A percentile compares a stretch with the other conserved stretches of the same genome.
Conservation (phyloP, 2,797 vertebrate species). For the Aldrovandia affinis region DNA sequence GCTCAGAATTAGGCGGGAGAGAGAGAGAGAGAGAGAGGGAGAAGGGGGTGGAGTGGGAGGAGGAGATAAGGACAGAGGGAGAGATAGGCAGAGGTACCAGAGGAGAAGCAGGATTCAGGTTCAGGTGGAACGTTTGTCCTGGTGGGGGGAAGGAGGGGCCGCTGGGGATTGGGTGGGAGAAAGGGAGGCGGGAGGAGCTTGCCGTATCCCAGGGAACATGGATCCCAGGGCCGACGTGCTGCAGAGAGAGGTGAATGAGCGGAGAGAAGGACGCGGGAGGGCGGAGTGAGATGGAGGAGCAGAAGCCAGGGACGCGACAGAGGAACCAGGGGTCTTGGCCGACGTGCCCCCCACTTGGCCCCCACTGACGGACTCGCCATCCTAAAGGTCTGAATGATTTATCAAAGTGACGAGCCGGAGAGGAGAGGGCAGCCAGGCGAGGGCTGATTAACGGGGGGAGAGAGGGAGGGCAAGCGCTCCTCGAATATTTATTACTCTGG, state of each 20-base stretch:
- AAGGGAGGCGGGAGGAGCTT: background rate
- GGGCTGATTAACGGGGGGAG: slow-evolving; percentile 71
- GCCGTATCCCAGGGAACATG: background rate
- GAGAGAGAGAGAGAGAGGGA: background rate
- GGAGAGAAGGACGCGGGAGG: background rate
- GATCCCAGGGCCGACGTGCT: slow-evolving; percentile 6
- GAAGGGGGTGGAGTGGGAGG: background rate
- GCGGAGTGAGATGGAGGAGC: background rate
- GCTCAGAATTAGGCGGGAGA: too few species aligned
- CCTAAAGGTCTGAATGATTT: slow-evolving; percentile 70
- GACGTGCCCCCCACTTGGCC: slow-evolving; percentile 46
- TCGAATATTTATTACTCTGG: slow-evolving; percentile 76
- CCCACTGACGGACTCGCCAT: slow-evolving; percentile 57
- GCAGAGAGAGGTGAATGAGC: background rate
- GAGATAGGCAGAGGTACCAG: background rate
- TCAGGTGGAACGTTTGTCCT: background rate
- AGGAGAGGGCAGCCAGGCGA: slow-evolving; percentile 70
- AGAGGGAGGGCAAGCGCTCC: slow-evolving; percentile 70
- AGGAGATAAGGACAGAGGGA: background rate
- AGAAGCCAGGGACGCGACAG: background rate
- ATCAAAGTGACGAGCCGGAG: slow-evolving; percentile 68
- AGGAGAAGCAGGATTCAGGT: background rate
- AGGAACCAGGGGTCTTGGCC: slow-evolving; percentile 34
- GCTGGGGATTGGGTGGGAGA: background rate
- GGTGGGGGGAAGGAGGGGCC: background rate